Evolutionary conservation across 2,888 invertebrate genomes (phyloP).

Genomic region (Steromphala cineraria): DNA sequence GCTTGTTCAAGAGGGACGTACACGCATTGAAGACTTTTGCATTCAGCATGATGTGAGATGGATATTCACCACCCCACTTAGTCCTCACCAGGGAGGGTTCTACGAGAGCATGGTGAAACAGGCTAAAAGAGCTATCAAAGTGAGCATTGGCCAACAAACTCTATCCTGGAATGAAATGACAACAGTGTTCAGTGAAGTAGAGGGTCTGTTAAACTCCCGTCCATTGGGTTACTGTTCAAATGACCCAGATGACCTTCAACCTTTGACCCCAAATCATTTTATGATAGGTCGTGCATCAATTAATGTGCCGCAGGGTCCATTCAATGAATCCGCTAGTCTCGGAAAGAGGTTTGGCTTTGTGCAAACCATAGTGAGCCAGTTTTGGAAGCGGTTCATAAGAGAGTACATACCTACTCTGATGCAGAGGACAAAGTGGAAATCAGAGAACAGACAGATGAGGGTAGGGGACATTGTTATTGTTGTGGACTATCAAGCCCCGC

Average conservation of each 20-base stretch:
- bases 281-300: constrained; percentile 18
- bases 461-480: constrained; percentile 25
- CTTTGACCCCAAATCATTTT: constrained; percentile 32
- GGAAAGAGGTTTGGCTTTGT: constrained; percentile 25
- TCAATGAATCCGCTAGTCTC: not conserved
- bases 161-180: constrained; percentile 27
- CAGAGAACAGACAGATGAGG: constrained; percentile 6
- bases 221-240: constrained; percentile 24
- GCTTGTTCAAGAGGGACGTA: constrained; percentile 14
- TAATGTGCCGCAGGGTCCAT: constrained; percentile 22
- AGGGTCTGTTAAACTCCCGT: constrained; percentile 25
- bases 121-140: constrained; percentile 18
- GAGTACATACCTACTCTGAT: constrained; percentile 27
- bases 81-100: constrained; percentile 30
- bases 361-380: constrained; percentile 11
- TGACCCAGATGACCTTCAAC: constrained; percentile 21
- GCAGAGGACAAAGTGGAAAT: constrained; percentile 15
- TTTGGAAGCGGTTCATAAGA: constrained; percentile 14
- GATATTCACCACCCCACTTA: constrained; percentile 14
- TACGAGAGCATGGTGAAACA: constrained; percentile 11
- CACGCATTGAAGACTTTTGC: constrained; percentile 8
- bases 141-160: constrained; percentile 12
- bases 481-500: no score
- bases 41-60: constrained; percentile 16
- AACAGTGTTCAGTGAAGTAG: constrained; percentile 18